Percentiles rank a stretch among this genome's conserved stretches.
These are phyloP conservation scores for Metalampra italica DNA, from an alignment of 2,888 invertebrate genomes.

Conservation along the genomic window DNA sequence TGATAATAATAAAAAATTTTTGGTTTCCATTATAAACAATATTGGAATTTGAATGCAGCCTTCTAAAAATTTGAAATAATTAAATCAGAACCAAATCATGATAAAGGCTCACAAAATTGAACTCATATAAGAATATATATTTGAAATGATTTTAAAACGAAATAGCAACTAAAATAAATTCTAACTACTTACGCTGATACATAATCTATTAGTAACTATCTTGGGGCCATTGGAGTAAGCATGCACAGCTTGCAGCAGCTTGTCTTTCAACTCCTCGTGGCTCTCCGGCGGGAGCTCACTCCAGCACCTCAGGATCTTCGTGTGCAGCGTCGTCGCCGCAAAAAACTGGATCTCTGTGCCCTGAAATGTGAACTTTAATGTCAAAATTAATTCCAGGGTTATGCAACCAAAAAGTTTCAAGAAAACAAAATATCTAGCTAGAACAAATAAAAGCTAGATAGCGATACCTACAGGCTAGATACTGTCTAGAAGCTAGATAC, in stretches of 20 bases:
- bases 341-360: constrained; percentile 94
- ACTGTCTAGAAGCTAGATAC: too few relatives aligned
- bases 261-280: constrained; percentile 86
- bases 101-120: too few relatives aligned
- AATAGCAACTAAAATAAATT: not conserved
- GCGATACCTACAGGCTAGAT: too few relatives aligned
- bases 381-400: constrained; percentile 10
- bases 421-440: constrained; percentile 4
- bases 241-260: constrained; percentile 87
- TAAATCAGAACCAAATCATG: too few relatives aligned
- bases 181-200: constrained; percentile 86
- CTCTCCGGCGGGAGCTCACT: constrained; percentile 90
- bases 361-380: constrained; percentile 67
- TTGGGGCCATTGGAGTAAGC: constrained; percentile 89
- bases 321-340: constrained; percentile 93
- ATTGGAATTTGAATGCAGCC: too few relatives aligned
- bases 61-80: too few relatives aligned
- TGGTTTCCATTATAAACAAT: too few relatives aligned
- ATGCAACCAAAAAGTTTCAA: not conserved
- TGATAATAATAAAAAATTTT: not conserved
- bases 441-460: constrained; percentile 4
- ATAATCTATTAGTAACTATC: constrained; percentile 90
- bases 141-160: not conserved
- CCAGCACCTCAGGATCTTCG: constrained; percentile 93
- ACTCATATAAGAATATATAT: too few relatives aligned